These are phyloP conservation scores for Limnephilus auricula DNA, from an alignment of 2,888 invertebrate species.

Conservation along the genomic window DNA sequence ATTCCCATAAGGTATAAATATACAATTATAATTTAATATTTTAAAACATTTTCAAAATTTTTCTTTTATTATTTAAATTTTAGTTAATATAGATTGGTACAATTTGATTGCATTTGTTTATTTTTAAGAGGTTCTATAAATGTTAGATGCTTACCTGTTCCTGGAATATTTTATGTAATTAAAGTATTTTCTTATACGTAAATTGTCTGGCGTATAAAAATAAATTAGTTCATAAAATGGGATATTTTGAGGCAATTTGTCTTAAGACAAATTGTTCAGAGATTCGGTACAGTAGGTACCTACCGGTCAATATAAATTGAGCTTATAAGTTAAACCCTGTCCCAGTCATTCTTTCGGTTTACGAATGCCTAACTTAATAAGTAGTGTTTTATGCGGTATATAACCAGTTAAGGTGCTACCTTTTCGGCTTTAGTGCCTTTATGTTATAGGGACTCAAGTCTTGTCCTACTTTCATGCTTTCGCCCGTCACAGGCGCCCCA, in stretches of 20 bases:
- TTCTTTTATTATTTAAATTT: too few species aligned
- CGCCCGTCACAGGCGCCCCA: background rate
- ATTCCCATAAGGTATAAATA: background rate
- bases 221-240: background rate
- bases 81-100: background rate
- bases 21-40: too few species aligned
- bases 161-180: background rate
- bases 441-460: too few species aligned
- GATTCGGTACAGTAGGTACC: background rate
- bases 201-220: background rate
- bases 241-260: background rate
- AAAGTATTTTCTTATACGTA: background rate
- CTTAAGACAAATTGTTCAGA: background rate
- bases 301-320: background rate
- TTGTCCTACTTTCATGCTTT: slow-evolving; percentile 20
- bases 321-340: background rate
- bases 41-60: too few species aligned
- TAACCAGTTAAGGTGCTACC: background rate
- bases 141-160: background rate
- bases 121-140: background rate
- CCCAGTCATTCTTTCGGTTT: background rate
- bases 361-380: background rate
- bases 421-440: background rate
- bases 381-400: background rate
- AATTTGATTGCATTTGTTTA: background rate